Evolutionary conservation across 2,113 vertebrate genomes (phyloP).

Genomic region (Neolamprologus longior): DNA sequence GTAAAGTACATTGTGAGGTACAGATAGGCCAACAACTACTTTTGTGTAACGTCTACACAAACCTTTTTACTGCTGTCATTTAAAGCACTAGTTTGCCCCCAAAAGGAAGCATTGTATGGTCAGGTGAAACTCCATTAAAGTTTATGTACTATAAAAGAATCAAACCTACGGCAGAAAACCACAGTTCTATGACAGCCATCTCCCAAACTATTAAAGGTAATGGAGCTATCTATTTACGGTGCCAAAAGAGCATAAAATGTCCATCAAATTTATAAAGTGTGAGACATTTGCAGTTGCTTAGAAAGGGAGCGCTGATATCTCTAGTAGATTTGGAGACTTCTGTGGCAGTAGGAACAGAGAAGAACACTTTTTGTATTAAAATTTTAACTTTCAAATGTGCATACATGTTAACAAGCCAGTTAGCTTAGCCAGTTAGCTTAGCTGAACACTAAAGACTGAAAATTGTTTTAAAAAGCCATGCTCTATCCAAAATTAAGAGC

Average conservation of each 20-base stretch:
- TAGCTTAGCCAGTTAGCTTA: neutral
- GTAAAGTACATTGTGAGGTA: neutral
- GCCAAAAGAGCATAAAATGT: constrained; percentile 5
- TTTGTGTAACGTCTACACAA: neutral
- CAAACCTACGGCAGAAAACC: neutral
- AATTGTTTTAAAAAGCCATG: neutral
- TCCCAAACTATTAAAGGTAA: constrained; percentile 35
- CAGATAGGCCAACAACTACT: neutral
- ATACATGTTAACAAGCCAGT: neutral
- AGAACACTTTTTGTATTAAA: neutral
- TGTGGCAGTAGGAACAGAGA: neutral
- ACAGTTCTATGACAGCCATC: neutral
- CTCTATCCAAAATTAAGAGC: neutral
- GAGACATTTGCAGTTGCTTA: neutral
- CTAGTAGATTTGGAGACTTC: neutral
- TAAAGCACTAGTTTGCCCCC: neutral
- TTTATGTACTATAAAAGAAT: constrained; percentile 18
- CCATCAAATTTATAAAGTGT: constrained; percentile 1
- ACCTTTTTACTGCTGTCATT: neutral
- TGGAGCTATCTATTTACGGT: constrained; percentile 9
- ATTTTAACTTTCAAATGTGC: neutral
- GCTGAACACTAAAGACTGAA: neutral
- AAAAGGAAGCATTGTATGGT: neutral
- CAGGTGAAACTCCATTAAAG: neutral
- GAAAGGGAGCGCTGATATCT: neutral